These are phyloP conservation scores for Patiria pectinifera DNA, from an alignment of 53 echinoderm and acorn worm genomes.

Conservation along the genomic window DNA sequence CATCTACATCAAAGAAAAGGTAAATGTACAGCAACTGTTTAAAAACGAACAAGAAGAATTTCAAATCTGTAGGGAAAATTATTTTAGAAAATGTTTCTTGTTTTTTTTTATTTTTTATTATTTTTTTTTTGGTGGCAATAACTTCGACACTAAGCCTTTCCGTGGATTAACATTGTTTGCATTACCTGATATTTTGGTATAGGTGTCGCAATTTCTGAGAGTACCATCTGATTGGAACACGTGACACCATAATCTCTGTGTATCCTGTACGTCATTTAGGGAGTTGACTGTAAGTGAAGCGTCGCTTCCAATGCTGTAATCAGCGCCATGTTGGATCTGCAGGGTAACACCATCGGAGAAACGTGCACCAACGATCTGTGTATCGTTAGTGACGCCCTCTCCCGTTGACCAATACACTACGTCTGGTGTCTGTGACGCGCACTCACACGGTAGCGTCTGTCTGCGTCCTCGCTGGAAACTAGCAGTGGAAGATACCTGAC, in stretches of 20 bases:
- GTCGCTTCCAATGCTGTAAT: background rate
- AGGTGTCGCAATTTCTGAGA: conserved; percentile 7
- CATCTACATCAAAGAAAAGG: background rate
- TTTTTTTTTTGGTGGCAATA: no score
- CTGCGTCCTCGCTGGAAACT: background rate
- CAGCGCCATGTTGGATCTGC: background rate
- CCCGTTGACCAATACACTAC: conserved; percentile 46
- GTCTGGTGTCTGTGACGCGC: background rate
- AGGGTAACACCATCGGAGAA: background rate
- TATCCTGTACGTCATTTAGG: background rate
- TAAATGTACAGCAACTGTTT: background rate
- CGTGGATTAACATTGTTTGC: background rate
- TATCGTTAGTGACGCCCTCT: conserved; percentile 15
- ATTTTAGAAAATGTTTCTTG: no score
- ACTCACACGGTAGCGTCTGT: background rate
- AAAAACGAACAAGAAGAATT: no score
- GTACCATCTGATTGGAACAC: conserved; percentile 8
- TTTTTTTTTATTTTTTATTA: no score
- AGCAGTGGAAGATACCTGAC: background rate
- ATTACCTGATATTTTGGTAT: conserved; percentile 14
- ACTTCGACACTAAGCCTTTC: no score
- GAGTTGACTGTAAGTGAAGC: conserved; percentile 14
- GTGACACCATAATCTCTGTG: conserved; percentile 30
- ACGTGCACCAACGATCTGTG: conserved; percentile 29
- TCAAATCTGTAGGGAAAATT: no score